These are phyloP conservation scores for Cheilosia impressa DNA, from an alignment of 2,888 invertebrate genomes.

Conservation along the genomic window DNA sequence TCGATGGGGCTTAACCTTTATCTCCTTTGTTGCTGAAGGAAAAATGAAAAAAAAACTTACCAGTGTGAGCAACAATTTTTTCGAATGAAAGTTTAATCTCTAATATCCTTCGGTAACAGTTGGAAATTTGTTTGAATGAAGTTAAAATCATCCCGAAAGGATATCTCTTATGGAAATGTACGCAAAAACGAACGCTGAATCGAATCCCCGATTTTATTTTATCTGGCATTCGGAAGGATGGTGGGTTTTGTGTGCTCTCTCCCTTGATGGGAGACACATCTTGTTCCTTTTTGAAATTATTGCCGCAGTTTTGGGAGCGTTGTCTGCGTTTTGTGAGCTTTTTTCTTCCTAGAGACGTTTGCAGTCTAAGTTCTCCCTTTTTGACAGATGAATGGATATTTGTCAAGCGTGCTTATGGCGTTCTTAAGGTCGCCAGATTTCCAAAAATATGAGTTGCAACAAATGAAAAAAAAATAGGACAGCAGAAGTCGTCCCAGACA, in stretches of 20 bases:
- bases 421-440: too few species aligned
- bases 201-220: not conserved
- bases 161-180: not conserved
- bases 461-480: too few species aligned
- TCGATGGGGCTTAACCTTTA: not conserved
- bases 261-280: too few species aligned
- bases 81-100: conserved; percentile 11
- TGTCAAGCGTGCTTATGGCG: too few species aligned
- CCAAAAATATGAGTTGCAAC: too few species aligned
- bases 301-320: too few species aligned
- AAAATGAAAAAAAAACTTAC: not conserved
- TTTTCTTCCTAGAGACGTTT: too few species aligned
- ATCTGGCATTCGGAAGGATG: not conserved
- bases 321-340: too few species aligned
- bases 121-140: conserved; percentile 7
- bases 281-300: too few species aligned
- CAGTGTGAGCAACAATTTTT: conserved; percentile 22
- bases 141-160: conserved; percentile 13
- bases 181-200: not conserved
- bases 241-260: not conserved
- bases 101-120: conserved; percentile 17
- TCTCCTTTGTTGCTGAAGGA: not conserved
- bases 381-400: too few species aligned
- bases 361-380: too few species aligned
- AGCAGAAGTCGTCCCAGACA: too few species aligned